phyloP scores from a whole-genome alignment of 2,113 vertebrate species.

The Falco punctatus region DNA sequence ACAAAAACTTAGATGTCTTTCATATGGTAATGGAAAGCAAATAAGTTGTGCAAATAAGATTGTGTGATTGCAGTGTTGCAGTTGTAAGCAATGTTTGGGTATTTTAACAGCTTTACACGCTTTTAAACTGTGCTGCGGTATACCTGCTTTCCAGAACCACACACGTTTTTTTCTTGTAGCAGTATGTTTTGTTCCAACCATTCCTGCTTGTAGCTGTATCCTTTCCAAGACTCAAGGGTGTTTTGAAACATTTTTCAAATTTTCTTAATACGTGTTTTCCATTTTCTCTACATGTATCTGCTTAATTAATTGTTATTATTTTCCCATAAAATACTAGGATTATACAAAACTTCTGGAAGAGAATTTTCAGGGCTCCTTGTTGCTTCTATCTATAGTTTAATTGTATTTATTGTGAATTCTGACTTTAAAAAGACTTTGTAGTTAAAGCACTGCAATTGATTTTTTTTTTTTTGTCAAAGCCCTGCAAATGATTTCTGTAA shows the following conservation, averaged over 20 bases:
- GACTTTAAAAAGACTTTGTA: background rate
- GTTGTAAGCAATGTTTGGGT: background rate
- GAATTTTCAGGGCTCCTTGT: background rate
- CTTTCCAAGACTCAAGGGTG: background rate
- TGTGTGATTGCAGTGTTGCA: background rate
- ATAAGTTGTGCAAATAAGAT: conserved; percentile 36
- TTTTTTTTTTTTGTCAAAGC: background rate
- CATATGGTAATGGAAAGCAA: conserved; percentile 7
- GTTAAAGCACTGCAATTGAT: background rate
- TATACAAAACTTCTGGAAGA: background rate
- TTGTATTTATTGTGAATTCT: background rate
- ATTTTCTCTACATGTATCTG: background rate
- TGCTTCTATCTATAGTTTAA: background rate
- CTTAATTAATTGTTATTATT: background rate
- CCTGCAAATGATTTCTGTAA: background rate
- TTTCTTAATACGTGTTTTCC: background rate
- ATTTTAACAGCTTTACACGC: background rate
- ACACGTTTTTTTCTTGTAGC: background rate
- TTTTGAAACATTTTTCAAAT: background rate
- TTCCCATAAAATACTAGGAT: background rate
- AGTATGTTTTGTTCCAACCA: background rate
- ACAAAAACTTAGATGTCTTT: conserved; percentile 4
- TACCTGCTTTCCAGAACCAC: background rate
- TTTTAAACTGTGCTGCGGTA: background rate
- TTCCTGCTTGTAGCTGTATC: background rate